These are phyloP conservation scores for Palloptera scutellata DNA, from an alignment of 2,888 invertebrate genomes.

Conservation along the genomic window DNA sequence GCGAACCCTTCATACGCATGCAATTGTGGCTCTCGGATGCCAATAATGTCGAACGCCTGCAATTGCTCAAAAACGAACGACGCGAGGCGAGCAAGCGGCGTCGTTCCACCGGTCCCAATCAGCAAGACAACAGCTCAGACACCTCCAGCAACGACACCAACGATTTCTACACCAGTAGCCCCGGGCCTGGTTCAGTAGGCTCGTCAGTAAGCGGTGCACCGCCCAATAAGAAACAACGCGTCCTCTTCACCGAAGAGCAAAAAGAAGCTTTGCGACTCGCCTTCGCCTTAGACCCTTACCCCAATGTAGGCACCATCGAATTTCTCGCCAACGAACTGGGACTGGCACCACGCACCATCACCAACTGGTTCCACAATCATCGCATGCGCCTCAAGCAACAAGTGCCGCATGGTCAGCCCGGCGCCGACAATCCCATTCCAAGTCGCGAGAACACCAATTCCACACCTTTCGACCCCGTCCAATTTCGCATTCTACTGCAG, in stretches of 20 bases:
- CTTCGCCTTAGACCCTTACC: slow-evolving; percentile 96
- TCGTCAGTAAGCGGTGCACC: slow-evolving; percentile 72
- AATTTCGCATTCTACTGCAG: slow-evolving; percentile 87
- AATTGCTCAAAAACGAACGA: slow-evolving; percentile 88
- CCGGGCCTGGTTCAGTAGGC: slow-evolving; percentile 71
- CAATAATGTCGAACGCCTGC: slow-evolving; percentile 91
- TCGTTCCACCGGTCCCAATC: slow-evolving; percentile 81
- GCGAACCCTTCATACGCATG: slow-evolving; percentile 96
- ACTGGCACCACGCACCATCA: slow-evolving; percentile 93
- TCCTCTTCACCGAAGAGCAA: slow-evolving; percentile 97
- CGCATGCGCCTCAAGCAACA: slow-evolving; percentile 97
- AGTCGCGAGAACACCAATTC: slow-evolving; percentile 74
- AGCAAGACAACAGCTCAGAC: slow-evolving; percentile 86
- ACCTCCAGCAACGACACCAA: slow-evolving; percentile 89
- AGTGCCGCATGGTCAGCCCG: slow-evolving; percentile 78
- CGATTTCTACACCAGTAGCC: slow-evolving; percentile 86
- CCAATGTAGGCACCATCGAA: slow-evolving; percentile 95
- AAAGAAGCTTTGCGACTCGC: slow-evolving; percentile 94
- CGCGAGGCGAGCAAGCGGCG: slow-evolving; percentile 91
- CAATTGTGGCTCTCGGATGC: slow-evolving; percentile 96
- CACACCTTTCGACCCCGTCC: slow-evolving; percentile 89
- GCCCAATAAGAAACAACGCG: slow-evolving; percentile 93
- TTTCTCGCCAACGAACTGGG: slow-evolving; percentile 91
- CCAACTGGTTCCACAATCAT: slow-evolving; percentile 99
- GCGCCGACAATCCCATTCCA: slow-evolving; percentile 73